Percentiles rank a stretch among this genome's conserved stretches.
Conservation (phyloP, 1,140 invertebrate species). For the Colletes gigas region DNA sequence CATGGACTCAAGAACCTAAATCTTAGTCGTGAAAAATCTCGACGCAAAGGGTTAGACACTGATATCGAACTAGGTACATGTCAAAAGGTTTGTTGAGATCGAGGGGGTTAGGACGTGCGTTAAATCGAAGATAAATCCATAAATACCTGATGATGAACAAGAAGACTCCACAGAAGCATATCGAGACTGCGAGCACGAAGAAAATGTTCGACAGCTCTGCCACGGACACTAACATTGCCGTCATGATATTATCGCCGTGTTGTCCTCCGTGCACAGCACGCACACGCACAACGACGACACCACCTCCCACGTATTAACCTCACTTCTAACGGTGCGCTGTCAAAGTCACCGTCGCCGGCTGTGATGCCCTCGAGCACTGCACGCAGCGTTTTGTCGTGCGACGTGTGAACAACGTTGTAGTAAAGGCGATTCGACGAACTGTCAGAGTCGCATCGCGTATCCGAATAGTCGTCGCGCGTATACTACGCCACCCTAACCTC, state of each 20-base stretch:
- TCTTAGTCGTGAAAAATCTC: too few species aligned
- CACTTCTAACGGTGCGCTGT: slow-evolving; percentile 30
- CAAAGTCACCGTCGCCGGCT: slow-evolving; percentile 20
- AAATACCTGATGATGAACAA: slow-evolving; percentile 84
- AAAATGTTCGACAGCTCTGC: slow-evolving; percentile 87
- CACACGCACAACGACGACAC: slow-evolving; percentile 28
- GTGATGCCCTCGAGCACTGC: slow-evolving; percentile 20
- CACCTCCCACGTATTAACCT: slow-evolving; percentile 26
- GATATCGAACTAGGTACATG: too few species aligned
- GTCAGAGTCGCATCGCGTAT: slow-evolving; percentile 41
- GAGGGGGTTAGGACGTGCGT: too few species aligned
- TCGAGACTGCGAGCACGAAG: slow-evolving; percentile 85
- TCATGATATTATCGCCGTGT: slow-evolving; percentile 74
- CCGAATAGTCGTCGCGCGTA: slow-evolving; percentile 28
- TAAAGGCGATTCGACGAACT: neutral
- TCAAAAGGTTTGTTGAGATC: too few species aligned
- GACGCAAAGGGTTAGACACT: too few species aligned
- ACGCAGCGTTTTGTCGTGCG: neutral
- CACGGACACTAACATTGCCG: slow-evolving; percentile 84
- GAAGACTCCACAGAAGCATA: slow-evolving; percentile 84
- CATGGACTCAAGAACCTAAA: too few species aligned
- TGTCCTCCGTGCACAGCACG: slow-evolving; percentile 41
- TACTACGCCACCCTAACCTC: slow-evolving; percentile 45
- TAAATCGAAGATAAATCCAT: neutral
- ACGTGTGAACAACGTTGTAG: neutral